Conservation (phyloP, 2,797 vertebrate genomes). For the Trachops cirrhosus region DNA sequence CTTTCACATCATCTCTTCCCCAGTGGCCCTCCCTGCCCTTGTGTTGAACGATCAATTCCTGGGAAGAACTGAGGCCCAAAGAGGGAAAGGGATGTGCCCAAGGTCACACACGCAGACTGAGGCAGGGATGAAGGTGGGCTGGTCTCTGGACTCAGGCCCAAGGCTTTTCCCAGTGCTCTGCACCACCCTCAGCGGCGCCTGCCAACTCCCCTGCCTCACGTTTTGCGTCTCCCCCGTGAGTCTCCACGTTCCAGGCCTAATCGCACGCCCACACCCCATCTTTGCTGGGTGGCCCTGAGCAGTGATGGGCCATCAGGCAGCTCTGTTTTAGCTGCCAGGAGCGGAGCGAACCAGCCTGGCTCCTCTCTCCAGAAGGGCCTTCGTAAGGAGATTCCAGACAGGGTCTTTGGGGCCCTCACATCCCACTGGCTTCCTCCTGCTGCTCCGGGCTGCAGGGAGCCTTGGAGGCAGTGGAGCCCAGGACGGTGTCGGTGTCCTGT, state of each 20-base stretch:
- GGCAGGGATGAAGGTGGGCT: neutral
- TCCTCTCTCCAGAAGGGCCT: neutral
- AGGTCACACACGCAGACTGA: neutral
- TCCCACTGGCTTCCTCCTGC: neutral
- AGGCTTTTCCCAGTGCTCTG: neutral
- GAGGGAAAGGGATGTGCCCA: neutral
- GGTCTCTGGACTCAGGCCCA: neutral
- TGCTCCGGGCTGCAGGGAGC: neutral
- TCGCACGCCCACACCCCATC: too few species aligned
- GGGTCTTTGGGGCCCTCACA: neutral
- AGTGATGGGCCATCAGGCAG: too few species aligned
- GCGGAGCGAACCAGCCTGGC: too few species aligned
- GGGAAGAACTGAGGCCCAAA: neutral
- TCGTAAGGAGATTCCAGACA: neutral
- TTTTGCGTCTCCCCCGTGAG: neutral
- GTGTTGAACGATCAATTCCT: neutral
- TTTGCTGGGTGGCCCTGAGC: neutral
- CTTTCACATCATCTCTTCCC: neutral
- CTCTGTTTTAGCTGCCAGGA: neutral
- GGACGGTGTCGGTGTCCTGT: neutral
- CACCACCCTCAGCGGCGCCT: neutral
- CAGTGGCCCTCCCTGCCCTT: neutral
- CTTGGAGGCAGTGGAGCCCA: neutral
- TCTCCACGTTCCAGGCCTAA: neutral
- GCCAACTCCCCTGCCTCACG: fast-evolving